Conservation (phyloP, 2,113 vertebrate species). For the Gorsachius goisagi region DNA sequence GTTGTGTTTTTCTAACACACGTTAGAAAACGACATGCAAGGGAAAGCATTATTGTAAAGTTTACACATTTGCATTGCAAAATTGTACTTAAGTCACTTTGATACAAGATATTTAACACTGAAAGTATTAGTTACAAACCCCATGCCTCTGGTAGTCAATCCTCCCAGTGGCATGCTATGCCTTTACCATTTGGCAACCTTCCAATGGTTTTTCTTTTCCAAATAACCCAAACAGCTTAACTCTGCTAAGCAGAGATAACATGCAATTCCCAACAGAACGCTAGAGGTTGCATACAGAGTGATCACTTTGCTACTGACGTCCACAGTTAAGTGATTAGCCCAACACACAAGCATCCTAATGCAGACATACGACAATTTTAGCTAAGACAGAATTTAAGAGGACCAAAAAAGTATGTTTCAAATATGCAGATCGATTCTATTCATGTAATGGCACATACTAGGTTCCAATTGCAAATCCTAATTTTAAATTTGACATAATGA, state of each 20-base stretch:
- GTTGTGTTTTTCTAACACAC: too few relatives aligned
- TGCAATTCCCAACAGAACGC: not conserved
- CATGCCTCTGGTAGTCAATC: not conserved
- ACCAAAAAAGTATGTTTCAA: not conserved
- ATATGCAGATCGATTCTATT: not conserved
- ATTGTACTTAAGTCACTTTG: not conserved
- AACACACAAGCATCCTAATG: not conserved
- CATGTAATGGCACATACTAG: not conserved
- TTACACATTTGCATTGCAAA: not conserved
- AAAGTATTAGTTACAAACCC: constrained; percentile 1
- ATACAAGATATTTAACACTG: not conserved
- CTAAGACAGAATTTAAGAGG: not conserved
- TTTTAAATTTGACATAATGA: not conserved
- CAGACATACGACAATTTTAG: not conserved
- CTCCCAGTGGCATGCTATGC: not conserved
- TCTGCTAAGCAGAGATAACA: constrained; percentile 10
- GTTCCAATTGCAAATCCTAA: not conserved
- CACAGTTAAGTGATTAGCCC: not conserved
- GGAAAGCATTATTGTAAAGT: not conserved
- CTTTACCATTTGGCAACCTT: not conserved
- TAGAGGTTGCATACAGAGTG: not conserved
- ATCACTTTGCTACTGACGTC: not conserved
- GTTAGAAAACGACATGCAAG: not conserved
- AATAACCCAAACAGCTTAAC: not conserved
- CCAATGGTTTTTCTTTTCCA: not conserved